Conservation (phyloP, 2,797 vertebrate genomes). For the Dermochelys coriacea region DNA sequence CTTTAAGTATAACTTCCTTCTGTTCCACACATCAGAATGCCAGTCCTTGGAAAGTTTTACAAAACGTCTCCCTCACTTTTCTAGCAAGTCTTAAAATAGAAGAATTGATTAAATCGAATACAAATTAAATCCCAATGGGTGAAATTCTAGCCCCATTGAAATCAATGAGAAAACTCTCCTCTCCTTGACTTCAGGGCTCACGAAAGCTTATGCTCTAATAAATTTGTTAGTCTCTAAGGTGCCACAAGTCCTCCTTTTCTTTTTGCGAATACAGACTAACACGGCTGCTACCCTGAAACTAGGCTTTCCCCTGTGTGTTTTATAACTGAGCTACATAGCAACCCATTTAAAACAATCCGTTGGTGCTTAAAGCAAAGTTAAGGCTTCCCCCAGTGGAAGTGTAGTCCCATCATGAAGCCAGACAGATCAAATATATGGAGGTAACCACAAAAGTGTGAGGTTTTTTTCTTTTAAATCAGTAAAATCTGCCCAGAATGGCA, state of each 20-base stretch:
- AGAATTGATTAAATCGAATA: not conserved
- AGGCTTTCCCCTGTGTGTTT: not conserved
- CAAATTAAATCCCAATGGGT: not conserved
- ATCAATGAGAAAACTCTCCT: not conserved
- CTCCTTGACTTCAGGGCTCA: not conserved
- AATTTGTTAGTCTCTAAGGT: too few species aligned
- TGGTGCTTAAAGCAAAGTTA: rapidly evolving
- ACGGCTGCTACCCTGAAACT: too few species aligned
- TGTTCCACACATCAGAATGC: not conserved
- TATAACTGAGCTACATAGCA: not conserved
- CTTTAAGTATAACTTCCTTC: not conserved
- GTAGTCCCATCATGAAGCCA: not conserved
- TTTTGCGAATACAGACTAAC: too few species aligned
- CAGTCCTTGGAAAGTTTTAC: not conserved
- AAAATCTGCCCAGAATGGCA: not conserved
- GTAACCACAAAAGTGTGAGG: not conserved
- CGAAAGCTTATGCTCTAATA: too few species aligned
- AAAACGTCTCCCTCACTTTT: not conserved
- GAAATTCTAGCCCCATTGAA: not conserved
- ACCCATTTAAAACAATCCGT: not conserved
- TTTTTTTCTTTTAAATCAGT: rapidly evolving
- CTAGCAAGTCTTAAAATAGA: not conserved
- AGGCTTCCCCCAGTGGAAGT: not conserved
- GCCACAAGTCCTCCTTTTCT: too few species aligned
- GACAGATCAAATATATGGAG: not conserved